Evolutionary conservation across 1,140 invertebrate species (phyloP).

Genomic region (Drosophila burlai): DNA sequence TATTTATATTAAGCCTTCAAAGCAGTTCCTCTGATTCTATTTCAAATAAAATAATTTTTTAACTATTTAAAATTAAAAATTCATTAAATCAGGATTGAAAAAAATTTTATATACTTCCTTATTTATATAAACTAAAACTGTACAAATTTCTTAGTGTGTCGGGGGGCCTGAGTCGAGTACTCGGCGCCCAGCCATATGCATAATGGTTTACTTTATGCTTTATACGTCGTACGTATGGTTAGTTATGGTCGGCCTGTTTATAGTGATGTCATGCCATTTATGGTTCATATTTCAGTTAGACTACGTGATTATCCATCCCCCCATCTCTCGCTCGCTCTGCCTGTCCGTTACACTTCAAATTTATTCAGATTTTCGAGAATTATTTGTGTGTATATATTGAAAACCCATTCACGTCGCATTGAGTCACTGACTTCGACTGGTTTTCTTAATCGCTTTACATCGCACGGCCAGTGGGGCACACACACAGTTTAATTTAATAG

Average conservation of each 20-base stretch:
- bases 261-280: conserved; percentile 80
- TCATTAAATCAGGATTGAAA: background rate
- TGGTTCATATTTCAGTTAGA: conserved; percentile 82
- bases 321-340: too few relatives aligned
- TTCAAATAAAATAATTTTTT: too few relatives aligned
- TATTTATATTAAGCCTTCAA: background rate
- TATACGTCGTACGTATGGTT: conserved; percentile 29
- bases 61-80: too few relatives aligned
- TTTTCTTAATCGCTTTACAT: conserved; percentile 35
- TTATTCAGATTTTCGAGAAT: conserved; percentile 44
- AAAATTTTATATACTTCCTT: background rate
- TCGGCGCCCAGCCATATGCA: conserved; percentile 42
- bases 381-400: conserved; percentile 52
- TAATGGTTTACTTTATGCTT: conserved; percentile 48
- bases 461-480: conserved; percentile 24
- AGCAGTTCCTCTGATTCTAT: background rate
- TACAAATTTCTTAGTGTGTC: background rate
- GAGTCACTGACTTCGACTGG: conserved; percentile 48
- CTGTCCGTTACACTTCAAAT: conserved; percentile 48
- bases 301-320: conserved; percentile 56
- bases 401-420: conserved; percentile 65
- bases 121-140: background rate
- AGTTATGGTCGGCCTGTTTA: conserved; percentile 75
- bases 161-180: background rate
- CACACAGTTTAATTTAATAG: conserved; percentile 41